Conservation (phyloP, 2,113 vertebrate species). For the Triplophysa siluroides region DNA sequence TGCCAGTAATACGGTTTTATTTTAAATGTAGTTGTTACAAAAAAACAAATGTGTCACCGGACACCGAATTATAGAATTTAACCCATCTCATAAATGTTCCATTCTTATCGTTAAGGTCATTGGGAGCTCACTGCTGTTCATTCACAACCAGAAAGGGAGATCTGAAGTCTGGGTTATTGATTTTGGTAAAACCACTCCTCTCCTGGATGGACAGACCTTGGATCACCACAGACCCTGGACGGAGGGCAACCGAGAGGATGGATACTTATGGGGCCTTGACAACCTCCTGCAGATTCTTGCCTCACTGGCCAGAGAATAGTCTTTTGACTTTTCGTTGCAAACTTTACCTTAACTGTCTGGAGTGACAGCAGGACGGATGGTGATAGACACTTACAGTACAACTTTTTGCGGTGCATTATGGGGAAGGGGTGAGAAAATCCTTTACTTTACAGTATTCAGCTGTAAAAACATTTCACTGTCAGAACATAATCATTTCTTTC, state of each 20-base stretch:
- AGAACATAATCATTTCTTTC: neutral
- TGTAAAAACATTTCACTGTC: slow-evolving; percentile 23
- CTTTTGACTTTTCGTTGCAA: neutral
- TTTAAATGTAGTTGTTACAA: no score
- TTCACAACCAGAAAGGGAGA: slow-evolving; percentile 87
- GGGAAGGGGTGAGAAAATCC: slow-evolving; percentile 8
- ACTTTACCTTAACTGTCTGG: neutral
- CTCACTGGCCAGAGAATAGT: slow-evolving; percentile 49
- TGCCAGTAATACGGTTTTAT: no score
- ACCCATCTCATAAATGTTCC: neutral
- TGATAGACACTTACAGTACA: slow-evolving; percentile 31
- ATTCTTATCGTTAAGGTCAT: slow-evolving; percentile 78
- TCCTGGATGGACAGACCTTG: slow-evolving; percentile 85
- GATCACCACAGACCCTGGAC: slow-evolving; percentile 88
- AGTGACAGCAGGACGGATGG: neutral
- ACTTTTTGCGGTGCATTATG: slow-evolving; percentile 8
- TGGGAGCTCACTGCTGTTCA: slow-evolving; percentile 97
- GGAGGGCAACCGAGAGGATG: slow-evolving; percentile 96
- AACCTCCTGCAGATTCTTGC: slow-evolving; percentile 82
- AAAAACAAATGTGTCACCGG: no score
- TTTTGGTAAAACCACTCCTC: slow-evolving; percentile 92
- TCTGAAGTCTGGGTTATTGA: slow-evolving; percentile 96
- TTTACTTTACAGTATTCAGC: slow-evolving; percentile 28
- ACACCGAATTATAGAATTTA: neutral
- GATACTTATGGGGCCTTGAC: slow-evolving; percentile 92